Evolutionary conservation across 2,113 vertebrate species (phyloP).

Genomic region (Neopipo cinnamomea): DNA sequence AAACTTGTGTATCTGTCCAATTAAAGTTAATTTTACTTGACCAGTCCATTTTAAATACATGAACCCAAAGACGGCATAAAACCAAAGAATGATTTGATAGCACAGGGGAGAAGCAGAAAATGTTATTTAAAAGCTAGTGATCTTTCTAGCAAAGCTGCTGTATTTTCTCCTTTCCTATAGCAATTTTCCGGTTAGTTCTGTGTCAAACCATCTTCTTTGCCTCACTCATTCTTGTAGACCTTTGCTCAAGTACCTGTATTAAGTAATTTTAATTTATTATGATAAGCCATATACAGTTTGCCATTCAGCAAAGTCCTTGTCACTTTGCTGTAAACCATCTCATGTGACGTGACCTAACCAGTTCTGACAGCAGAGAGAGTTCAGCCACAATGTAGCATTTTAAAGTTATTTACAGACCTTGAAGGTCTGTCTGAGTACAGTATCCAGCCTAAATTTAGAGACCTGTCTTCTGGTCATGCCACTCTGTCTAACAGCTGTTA

Average conservation of each 20-base stretch:
- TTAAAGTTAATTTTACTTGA: not conserved
- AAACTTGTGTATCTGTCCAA: not conserved
- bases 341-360: constrained; percentile 23
- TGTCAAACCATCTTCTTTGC: not conserved
- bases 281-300: not conserved
- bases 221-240: not conserved
- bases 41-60: not conserved
- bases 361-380: constrained; percentile 59
- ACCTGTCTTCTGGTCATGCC: constrained; percentile 43
- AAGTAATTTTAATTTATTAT: constrained; percentile 56
- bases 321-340: constrained; percentile 46
- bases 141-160: not conserved
- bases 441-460: constrained; percentile 33
- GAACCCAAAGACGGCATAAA: not conserved
- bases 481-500: constrained; percentile 60
- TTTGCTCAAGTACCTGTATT: not conserved
- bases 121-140: not conserved
- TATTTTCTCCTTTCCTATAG: not conserved
- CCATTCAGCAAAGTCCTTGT: constrained; percentile 58
- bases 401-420: constrained; percentile 63
- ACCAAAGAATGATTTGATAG: not conserved
- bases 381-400: constrained; percentile 36
- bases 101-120: not conserved
- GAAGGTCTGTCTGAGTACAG: constrained; percentile 37
- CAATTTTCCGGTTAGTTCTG: not conserved